phyloP scores from a whole-genome alignment of 2,888 invertebrate species.

The Caenorhabditis sp. region DNA sequence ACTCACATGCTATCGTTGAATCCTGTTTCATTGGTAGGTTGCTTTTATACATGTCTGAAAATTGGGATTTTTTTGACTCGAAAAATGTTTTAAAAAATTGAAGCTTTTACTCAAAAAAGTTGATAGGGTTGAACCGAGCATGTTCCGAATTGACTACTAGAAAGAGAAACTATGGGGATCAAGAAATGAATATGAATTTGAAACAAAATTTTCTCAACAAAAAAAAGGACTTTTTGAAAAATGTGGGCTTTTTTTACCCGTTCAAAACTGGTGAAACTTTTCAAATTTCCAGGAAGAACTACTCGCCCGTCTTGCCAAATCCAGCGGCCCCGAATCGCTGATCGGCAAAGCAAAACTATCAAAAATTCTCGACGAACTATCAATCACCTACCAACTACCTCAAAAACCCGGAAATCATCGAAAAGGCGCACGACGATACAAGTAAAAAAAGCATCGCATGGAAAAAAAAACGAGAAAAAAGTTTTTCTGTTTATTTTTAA shows the following conservation, averaged over 20 bases:
- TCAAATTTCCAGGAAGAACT: constrained; percentile 48
- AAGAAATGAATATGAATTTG: too few species aligned
- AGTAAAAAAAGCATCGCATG: not conserved
- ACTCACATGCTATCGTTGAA: constrained; percentile 55
- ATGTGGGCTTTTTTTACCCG: not conserved
- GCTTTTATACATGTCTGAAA: too few species aligned
- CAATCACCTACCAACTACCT: constrained; percentile 41
- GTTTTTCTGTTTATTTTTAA: not conserved
- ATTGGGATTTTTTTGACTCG: too few species aligned
- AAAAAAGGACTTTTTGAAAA: too few species aligned
- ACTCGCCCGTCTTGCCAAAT: constrained; percentile 35
- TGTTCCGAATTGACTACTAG: too few species aligned
- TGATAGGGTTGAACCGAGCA: too few species aligned
- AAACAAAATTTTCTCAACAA: too few species aligned
- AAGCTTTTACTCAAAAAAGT: too few species aligned
- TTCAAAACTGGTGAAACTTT: not conserved
- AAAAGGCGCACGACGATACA: not conserved
- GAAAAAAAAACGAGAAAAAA: not conserved
- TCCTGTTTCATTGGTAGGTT: constrained; percentile 56
- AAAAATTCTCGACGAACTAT: constrained; percentile 31
- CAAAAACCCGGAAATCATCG: constrained; percentile 5
- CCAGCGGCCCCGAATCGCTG: constrained; percentile 41
- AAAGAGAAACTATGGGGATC: too few species aligned
- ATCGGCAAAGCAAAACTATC: constrained; percentile 47
- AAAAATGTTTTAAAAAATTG: too few species aligned